A percentile compares a stretch with the other conserved stretches of the same genome.
phyloP scores from a whole-genome alignment of 2,888 invertebrate genomes.

The Anthophora plumipes region DNA sequence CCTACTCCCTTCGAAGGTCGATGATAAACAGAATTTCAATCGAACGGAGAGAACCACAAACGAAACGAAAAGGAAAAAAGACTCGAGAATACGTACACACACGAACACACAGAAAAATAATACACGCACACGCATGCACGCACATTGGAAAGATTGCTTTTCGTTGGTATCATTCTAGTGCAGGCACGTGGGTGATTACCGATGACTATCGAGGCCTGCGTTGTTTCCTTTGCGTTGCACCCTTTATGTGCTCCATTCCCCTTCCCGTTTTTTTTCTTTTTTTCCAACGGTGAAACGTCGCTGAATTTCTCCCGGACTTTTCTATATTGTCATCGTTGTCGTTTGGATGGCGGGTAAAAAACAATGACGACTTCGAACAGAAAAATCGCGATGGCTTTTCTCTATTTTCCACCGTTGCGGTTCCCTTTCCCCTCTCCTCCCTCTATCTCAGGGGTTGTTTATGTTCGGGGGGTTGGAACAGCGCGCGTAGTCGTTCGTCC shows the following conservation, averaged over 20 bases:
- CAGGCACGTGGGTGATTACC: slow-evolving; percentile 42
- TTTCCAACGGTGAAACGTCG: slow-evolving; percentile 20
- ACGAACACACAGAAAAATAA: no score
- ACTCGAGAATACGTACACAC: background rate
- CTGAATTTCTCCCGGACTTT: slow-evolving; percentile 32
- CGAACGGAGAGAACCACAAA: background rate
- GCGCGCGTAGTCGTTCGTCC: background rate
- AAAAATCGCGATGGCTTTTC: slow-evolving; percentile 13
- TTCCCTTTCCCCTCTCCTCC: no score
- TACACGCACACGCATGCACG: no score
- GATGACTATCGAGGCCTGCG: slow-evolving; percentile 54
- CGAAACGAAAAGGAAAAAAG: background rate
- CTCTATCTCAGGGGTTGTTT: background rate
- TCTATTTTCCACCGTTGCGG: slow-evolving; percentile 1
- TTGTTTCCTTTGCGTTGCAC: slow-evolving; percentile 40
- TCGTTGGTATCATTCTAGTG: slow-evolving; percentile 15
- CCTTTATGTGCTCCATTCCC: slow-evolving; percentile 32
- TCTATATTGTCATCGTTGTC: slow-evolving; percentile 22
- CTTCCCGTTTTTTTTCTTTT: background rate
- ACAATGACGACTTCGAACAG: slow-evolving; percentile 23
- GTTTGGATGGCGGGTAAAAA: slow-evolving; percentile 22
- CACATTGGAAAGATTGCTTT: slow-evolving; percentile 26
- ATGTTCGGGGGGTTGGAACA: slow-evolving; percentile 7
- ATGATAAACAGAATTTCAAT: slow-evolving; percentile 13
- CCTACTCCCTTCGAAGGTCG: slow-evolving; percentile 41